Percentiles rank a stretch among this genome's conserved stretches.
Evolutionary conservation across 2,888 invertebrate genomes (phyloP).

Genomic region (Monoplex corrugatus): DNA sequence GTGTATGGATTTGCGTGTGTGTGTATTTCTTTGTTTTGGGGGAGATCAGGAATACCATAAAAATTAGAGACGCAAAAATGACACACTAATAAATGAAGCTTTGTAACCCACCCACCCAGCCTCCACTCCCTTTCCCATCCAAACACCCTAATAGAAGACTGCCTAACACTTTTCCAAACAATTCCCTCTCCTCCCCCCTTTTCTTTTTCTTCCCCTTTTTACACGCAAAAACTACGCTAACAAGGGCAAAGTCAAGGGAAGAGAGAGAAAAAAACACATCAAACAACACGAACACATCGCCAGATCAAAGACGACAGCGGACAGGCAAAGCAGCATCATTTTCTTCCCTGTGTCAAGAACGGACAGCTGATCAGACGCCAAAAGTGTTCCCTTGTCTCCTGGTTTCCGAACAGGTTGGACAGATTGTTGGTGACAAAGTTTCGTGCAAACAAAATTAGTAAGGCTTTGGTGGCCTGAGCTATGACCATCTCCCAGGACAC

Average conservation of each 20-base stretch:
- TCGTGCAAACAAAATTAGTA: neutral
- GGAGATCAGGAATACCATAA: no score
- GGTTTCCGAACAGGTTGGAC: no score
- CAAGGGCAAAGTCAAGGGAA: neutral
- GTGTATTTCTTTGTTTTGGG: no score
- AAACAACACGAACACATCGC: neutral
- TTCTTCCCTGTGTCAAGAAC: slow-evolving; percentile 8
- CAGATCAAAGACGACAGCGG: slow-evolving; percentile 4
- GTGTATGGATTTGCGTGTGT: no score
- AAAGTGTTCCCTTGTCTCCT: no score
- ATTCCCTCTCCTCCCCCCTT: no score
- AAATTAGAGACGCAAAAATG: neutral
- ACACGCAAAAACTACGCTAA: neutral
- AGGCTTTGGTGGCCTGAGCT: neutral
- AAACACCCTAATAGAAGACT: no score
- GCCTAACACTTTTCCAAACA: slow-evolving; percentile 4
- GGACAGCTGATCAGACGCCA: slow-evolving; percentile 36
- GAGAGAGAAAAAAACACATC: slow-evolving; percentile 16
- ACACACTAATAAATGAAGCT: neutral
- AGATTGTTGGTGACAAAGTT: no score
- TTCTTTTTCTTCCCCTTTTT: no score
- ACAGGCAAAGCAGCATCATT: slow-evolving; percentile 3
- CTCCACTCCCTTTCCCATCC: no score
- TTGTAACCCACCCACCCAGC: no score
- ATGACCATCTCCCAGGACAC: no score